Conservation (phyloP, 2,797 vertebrate species). For the Corythornis leucogaster region DNA sequence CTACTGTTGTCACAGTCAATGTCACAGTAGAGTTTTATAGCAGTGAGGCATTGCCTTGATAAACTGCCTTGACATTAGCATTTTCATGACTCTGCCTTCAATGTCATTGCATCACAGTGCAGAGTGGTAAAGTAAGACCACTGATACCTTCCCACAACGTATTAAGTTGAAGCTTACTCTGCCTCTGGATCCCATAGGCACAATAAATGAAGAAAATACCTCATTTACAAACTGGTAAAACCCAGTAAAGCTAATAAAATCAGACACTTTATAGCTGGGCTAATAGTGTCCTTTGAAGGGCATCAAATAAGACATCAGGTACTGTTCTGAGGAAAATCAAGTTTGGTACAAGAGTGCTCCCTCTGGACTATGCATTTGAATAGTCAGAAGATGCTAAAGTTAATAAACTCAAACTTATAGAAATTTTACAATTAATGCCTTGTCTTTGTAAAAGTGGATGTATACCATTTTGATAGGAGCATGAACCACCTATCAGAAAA, state of each 20-base stretch:
- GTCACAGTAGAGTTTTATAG: slow-evolving; percentile 73
- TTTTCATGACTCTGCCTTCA: slow-evolving; percentile 78
- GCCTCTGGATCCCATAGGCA: slow-evolving; percentile 80
- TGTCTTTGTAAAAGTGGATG: background rate
- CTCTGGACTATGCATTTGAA: slow-evolving; percentile 69
- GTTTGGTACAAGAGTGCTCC: slow-evolving; percentile 66
- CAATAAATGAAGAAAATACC: slow-evolving; percentile 85
- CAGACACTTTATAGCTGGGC: slow-evolving; percentile 81
- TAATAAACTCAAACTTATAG: slow-evolving; percentile 49
- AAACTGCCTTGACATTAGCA: slow-evolving; percentile 80
- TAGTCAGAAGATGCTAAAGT: slow-evolving; percentile 46
- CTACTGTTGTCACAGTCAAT: slow-evolving; percentile 69
- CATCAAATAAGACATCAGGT: slow-evolving; percentile 83
- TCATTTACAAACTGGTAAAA: slow-evolving; percentile 85
- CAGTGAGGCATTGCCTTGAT: slow-evolving; percentile 78
- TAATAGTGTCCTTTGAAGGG: slow-evolving; percentile 85
- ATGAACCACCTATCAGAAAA: background rate
- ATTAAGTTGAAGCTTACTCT: slow-evolving; percentile 80
- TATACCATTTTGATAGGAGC: slow-evolving; percentile 2
- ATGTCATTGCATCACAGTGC: slow-evolving; percentile 74
- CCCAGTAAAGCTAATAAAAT: slow-evolving; percentile 83
- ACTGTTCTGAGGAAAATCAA: slow-evolving; percentile 79
- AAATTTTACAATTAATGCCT: slow-evolving; percentile 50
- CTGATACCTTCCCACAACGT: slow-evolving; percentile 75
- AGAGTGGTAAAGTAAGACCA: slow-evolving; percentile 77